A percentile compares a stretch with the other conserved stretches of the same genome.
These are phyloP conservation scores for Frankliniella fusca DNA, from an alignment of 2,888 invertebrate genomes.

Conservation along the genomic window DNA sequence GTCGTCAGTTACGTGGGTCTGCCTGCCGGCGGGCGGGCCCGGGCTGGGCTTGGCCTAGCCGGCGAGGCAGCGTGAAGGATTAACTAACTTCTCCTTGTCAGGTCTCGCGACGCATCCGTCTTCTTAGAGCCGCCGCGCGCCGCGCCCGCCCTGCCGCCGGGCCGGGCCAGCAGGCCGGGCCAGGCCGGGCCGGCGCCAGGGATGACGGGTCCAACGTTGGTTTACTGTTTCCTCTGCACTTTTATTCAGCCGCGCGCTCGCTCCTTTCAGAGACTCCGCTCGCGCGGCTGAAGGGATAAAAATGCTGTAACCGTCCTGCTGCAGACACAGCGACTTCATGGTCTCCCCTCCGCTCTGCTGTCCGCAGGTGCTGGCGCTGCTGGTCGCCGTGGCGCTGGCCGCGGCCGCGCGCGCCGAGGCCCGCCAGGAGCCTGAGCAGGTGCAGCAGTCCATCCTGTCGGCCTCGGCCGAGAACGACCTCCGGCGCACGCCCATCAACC, in stretches of 20 bases:
- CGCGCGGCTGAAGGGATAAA: too few species aligned
- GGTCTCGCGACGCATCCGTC: background rate
- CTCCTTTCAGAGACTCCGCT: too few species aligned
- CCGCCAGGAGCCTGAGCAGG: background rate
- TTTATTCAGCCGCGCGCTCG: too few species aligned
- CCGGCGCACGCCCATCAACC: conserved; percentile 12
- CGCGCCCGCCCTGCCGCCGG: background rate
- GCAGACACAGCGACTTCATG: too few species aligned
- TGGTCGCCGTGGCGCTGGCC: background rate
- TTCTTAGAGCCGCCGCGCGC: background rate
- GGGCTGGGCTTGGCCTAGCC: too few species aligned
- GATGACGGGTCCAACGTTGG: background rate
- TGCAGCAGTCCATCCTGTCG: background rate
- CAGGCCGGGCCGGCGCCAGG: background rate
- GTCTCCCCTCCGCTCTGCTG: background rate
- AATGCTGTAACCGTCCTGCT: too few species aligned
- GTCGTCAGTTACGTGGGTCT: too few species aligned
- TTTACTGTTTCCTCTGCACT: too few species aligned
- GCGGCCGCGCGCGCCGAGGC: background rate
- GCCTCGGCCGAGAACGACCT: conserved; percentile 11
- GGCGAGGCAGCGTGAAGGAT: background rate
- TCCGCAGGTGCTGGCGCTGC: conserved; percentile 14
- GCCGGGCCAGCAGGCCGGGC: background rate
- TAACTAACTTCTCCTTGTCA: background rate
- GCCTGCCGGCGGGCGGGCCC: too few species aligned